These are phyloP conservation scores for Melipona bicolor DNA, from an alignment of 2,888 invertebrate species.

Conservation along the genomic window DNA sequence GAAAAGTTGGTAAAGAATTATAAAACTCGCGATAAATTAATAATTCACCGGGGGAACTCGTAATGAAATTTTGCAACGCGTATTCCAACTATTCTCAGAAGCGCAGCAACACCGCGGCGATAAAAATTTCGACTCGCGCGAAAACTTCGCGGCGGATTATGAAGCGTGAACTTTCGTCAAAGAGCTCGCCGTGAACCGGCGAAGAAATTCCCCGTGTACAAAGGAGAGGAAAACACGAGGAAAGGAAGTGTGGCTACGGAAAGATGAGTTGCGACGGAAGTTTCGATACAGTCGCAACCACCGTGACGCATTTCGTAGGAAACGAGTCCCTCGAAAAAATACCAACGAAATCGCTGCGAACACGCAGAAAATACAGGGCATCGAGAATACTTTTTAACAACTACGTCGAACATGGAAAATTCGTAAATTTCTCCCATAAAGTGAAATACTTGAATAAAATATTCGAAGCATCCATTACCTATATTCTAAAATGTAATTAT, in stretches of 20 bases:
- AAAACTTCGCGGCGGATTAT: not conserved
- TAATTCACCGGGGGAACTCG: not conserved
- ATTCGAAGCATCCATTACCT: too few relatives aligned
- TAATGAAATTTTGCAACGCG: not conserved
- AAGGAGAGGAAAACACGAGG: conserved; percentile 34
- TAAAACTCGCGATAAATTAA: not conserved
- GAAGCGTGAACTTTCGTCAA: conserved; percentile 2
- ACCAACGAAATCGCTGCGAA: too few relatives aligned
- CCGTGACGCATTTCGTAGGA: not conserved
- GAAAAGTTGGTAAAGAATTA: not conserved
- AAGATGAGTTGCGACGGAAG: conserved; percentile 47
- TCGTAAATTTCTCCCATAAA: too few relatives aligned
- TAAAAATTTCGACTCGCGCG: not conserved
- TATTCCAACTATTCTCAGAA: not conserved
- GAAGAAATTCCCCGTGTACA: conserved; percentile 29
- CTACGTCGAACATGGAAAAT: too few relatives aligned
- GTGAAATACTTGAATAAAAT: too few relatives aligned
- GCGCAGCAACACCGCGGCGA: not conserved
- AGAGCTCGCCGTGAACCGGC: conserved; percentile 13
- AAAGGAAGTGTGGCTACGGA: conserved; percentile 27
- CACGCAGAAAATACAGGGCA: too few relatives aligned
- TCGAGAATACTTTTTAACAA: too few relatives aligned
- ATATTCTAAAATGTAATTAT: too few relatives aligned
- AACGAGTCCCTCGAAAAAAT: too few relatives aligned
- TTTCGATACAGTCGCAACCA: conserved; percentile 12